These are phyloP conservation scores for Discoglossus pictus DNA, from an alignment of 2,797 vertebrate species.

Conservation along the genomic window DNA sequence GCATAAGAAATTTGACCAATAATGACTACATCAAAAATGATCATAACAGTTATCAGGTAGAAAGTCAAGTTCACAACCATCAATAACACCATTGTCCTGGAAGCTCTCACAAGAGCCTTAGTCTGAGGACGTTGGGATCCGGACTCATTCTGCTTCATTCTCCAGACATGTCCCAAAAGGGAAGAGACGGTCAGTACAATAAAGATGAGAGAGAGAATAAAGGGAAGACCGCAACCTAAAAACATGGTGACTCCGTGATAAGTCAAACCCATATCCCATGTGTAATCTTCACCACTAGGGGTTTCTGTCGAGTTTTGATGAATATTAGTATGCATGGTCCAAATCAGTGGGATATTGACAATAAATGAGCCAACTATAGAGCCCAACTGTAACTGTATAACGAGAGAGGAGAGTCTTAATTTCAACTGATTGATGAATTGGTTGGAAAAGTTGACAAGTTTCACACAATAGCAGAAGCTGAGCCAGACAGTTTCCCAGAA, in stretches of 20 bases:
- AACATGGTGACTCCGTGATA: not conserved
- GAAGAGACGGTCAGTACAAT: not conserved
- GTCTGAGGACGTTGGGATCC: not conserved
- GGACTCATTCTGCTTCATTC: not conserved
- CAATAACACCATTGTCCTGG: not conserved
- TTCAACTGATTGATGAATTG: not conserved
- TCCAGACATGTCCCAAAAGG: slow-evolving; percentile 14
- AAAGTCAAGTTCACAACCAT: not conserved
- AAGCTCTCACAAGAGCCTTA: slow-evolving; percentile 2
- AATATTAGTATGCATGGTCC: not conserved
- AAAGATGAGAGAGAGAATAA: not conserved
- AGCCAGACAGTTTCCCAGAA: slow-evolving; percentile 19
- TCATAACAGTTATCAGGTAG: not conserved
- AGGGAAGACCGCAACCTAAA: slow-evolving; percentile 4
- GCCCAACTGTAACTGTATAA: not conserved
- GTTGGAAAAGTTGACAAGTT: not conserved
- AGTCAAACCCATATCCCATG: not conserved
- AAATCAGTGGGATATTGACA: not conserved
- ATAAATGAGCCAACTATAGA: not conserved
- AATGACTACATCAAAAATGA: not conserved
- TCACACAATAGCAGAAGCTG: slow-evolving; percentile 6
- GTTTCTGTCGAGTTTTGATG: not conserved
- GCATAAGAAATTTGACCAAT: not conserved
- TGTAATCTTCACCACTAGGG: not conserved
- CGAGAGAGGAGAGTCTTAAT: not conserved